A percentile compares a stretch with the other conserved stretches of the same genome.
Conservation (phyloP, 2,888 invertebrate genomes). For the Orthosia cruda region DNA sequence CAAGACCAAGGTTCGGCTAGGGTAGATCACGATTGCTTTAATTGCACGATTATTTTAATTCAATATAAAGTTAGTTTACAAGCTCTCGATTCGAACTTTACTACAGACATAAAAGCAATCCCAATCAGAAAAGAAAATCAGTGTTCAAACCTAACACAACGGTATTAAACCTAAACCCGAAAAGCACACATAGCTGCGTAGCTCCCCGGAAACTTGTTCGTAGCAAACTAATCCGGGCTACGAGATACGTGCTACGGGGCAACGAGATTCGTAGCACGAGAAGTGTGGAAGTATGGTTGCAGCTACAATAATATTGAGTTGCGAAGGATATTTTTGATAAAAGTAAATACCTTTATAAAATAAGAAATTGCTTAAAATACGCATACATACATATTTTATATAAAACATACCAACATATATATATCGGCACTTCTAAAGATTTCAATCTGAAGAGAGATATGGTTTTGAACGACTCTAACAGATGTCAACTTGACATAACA, state of each 20-base stretch:
- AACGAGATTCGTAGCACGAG: slow-evolving; percentile 27
- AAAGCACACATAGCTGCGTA: slow-evolving; percentile 48
- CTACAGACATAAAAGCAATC: slow-evolving; percentile 1
- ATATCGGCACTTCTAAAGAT: too few species aligned
- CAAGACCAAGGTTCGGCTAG: too few species aligned
- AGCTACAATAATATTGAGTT: not conserved
- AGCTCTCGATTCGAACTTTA: not conserved
- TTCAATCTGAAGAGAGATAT: too few species aligned
- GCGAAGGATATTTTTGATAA: not conserved
- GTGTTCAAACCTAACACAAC: slow-evolving; percentile 27
- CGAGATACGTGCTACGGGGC: slow-evolving; percentile 8
- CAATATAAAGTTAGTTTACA: not conserved
- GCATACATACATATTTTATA: too few species aligned
- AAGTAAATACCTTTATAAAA: too few species aligned
- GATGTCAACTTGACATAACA: too few species aligned
- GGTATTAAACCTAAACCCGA: slow-evolving; percentile 39
- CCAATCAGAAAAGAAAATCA: slow-evolving; percentile 28
- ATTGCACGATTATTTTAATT: too few species aligned
- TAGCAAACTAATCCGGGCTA: slow-evolving; percentile 49
- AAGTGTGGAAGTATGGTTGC: slow-evolving; percentile 22
- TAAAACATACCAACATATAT: too few species aligned
- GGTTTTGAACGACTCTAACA: too few species aligned
- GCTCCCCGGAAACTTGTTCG: slow-evolving; percentile 45
- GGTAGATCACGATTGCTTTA: too few species aligned
- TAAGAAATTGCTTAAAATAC: too few species aligned